Conservation (phyloP, 1,140 invertebrate species). For the Drosophila kepulauana region DNA sequence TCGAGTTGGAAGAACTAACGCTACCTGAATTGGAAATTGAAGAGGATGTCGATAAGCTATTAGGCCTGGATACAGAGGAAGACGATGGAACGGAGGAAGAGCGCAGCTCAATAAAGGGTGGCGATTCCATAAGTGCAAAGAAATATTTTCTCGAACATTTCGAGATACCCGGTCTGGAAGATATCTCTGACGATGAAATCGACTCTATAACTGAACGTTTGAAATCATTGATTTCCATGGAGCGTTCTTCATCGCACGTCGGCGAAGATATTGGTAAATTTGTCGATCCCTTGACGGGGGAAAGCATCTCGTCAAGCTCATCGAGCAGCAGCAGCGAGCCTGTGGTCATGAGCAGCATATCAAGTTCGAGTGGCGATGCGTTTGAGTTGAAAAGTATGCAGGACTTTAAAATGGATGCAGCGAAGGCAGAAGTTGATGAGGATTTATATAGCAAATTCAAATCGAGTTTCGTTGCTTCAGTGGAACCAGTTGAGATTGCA, state of each 20-base stretch:
- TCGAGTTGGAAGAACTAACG: no score
- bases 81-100: background rate
- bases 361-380: background rate
- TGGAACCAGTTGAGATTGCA: no score
- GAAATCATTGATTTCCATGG: background rate
- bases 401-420: no score
- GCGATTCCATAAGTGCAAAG: background rate
- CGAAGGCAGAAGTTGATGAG: no score
- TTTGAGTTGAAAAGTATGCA: no score
- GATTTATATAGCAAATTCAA: no score
- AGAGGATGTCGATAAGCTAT: background rate
- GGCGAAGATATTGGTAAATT: background rate
- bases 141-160: background rate
- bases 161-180: background rate
- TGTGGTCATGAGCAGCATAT: background rate
- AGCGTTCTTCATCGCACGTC: no score
- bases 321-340: background rate
- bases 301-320: background rate
- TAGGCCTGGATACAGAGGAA: background rate
- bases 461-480: no score
- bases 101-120: background rate
- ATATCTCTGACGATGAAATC: slow-evolving; percentile 3
- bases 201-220: background rate
- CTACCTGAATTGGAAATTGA: background rate
- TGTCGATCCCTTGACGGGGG: background rate